These are phyloP conservation scores for Polyommatus icarus DNA, from an alignment of 2,888 invertebrate genomes.

Conservation along the genomic window DNA sequence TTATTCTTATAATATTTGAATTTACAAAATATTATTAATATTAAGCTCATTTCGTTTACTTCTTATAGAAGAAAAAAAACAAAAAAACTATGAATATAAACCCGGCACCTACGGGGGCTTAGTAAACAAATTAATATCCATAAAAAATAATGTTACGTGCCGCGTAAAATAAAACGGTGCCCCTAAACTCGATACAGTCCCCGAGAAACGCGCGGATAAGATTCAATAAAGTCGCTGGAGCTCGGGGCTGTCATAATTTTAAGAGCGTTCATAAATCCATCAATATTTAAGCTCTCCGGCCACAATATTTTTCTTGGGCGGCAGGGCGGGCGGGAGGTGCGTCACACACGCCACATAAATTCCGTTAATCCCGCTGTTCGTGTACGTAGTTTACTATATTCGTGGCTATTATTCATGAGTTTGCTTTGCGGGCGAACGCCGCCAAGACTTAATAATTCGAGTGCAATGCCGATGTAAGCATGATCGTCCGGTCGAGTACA, in stretches of 20 bases:
- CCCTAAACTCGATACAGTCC: constrained; percentile 58
- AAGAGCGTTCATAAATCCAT: constrained; percentile 78
- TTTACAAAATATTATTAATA: too few relatives aligned
- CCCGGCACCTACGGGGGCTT: background rate
- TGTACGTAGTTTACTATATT: constrained; percentile 58
- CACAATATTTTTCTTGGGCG: constrained; percentile 69
- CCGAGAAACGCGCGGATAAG: constrained; percentile 71
- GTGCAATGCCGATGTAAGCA: constrained; percentile 57
- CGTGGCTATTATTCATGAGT: constrained; percentile 68
- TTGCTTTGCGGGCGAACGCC: constrained; percentile 63
- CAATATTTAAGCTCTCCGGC: constrained; percentile 74
- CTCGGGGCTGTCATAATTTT: constrained; percentile 71
- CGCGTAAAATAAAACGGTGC: constrained; percentile 56
- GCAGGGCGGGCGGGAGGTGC: constrained; percentile 54
- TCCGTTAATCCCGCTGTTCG: constrained; percentile 68
- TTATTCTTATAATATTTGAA: too few relatives aligned
- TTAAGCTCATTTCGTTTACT: background rate
- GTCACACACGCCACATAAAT: constrained; percentile 74
- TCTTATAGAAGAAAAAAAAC: background rate
- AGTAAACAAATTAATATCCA: constrained; percentile 23
- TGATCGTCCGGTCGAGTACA: constrained; percentile 39
- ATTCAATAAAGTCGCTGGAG: constrained; percentile 72
- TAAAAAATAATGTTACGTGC: constrained; percentile 39
- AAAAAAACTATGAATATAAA: background rate
- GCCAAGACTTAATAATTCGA: constrained; percentile 68